phyloP scores from a whole-genome alignment of 2,113 vertebrate genomes.

The Perca flavescens region DNA sequence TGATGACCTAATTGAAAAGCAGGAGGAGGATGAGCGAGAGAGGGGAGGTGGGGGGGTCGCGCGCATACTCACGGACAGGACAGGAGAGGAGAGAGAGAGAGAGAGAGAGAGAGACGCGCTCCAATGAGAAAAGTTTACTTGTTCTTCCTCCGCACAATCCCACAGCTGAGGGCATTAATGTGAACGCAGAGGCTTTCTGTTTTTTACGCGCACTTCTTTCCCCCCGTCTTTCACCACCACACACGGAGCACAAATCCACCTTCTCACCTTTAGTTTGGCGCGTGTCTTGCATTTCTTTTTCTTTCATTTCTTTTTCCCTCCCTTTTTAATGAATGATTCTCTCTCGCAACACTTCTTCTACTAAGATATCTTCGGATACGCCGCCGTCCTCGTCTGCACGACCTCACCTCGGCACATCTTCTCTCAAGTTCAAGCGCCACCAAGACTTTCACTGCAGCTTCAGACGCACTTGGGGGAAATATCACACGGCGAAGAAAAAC shows the following conservation, averaged over 20 bases:
- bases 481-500: conserved; percentile 59
- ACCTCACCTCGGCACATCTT: conserved; percentile 77
- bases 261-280: conserved; percentile 78
- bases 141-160: conserved; percentile 54
- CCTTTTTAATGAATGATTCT: conserved; percentile 78
- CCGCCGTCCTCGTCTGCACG: conserved; percentile 64
- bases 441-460: conserved; percentile 71
- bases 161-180: conserved; percentile 78
- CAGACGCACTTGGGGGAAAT: conserved; percentile 76
- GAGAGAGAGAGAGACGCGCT: conserved; percentile 43
- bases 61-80: no score
- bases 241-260: conserved; percentile 79
- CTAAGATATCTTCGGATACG: conserved; percentile 53
- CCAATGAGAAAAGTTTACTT: conserved; percentile 78
- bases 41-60: no score
- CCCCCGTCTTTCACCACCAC: conserved; percentile 79
- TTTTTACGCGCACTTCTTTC: conserved; percentile 75
- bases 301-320: conserved; percentile 12
- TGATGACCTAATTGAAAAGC: conserved; percentile 85
- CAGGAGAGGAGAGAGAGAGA: not conserved
- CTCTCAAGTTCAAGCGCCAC: conserved; percentile 72
- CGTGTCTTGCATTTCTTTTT: conserved; percentile 40
- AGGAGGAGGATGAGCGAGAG: conserved; percentile 33
- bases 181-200: conserved; percentile 74
- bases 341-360: conserved; percentile 53